These are phyloP conservation scores for Phataginus tetradactyla DNA, from an alignment of 2,797 vertebrate genomes.

Conservation along the genomic window DNA sequence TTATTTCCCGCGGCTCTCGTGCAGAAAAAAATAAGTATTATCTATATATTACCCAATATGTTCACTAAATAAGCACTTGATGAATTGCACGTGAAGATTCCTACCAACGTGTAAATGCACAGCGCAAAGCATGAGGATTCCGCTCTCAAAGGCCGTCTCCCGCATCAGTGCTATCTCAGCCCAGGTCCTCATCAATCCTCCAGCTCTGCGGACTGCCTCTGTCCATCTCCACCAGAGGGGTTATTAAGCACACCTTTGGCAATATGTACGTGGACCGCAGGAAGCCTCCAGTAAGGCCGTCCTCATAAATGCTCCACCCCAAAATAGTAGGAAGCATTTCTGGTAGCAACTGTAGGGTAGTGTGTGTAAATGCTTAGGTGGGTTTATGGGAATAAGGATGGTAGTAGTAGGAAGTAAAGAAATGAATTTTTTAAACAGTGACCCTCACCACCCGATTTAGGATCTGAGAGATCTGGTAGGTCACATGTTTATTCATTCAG, in stretches of 20 bases:
- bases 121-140: neutral
- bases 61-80: neutral
- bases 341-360: neutral
- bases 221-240: neutral
- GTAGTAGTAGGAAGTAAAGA: neutral
- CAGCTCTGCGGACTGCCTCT: neutral
- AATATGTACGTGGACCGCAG: neutral
- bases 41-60: neutral
- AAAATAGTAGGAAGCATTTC: neutral
- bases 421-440: neutral
- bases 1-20: neutral
- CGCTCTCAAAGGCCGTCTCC: neutral
- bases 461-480: neutral
- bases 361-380: neutral
- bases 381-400: neutral
- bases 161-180: neutral
- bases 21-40: neutral
- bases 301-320: neutral
- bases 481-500: neutral
- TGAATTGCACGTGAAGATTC: neutral
- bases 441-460: neutral
- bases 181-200: neutral
- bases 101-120: neutral
- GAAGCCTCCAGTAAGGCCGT: neutral
- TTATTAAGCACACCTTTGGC: neutral